Evolutionary conservation across 2,797 vertebrate genomes (phyloP), one percentile per base, ranked within the genome.

Genomic region (Micromesistius poutassou): DNA sequence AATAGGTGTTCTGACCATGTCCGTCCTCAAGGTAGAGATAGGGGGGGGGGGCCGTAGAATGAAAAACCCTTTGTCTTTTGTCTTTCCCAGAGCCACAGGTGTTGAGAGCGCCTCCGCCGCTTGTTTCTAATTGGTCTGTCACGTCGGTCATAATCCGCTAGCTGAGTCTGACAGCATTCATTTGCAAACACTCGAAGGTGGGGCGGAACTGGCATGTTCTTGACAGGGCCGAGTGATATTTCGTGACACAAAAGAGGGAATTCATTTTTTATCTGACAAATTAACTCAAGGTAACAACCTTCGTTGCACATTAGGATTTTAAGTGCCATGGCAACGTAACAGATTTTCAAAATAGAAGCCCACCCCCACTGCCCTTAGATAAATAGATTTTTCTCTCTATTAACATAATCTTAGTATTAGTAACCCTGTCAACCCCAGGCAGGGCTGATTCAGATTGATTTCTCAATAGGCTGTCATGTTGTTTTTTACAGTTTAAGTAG

Each of bases 121-220:
- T 1, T 19, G 78, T 28, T 77, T 28, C 76, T 86, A 88, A 88
- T 89, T 87, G 81, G 85, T 79, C 74, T 50, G 78, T 84, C 83
- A 87, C 77, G 73, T 74, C 42, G 38, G 81, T 79, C 80, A 81
- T 76, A 71, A 75, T 81, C 81, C 78, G 82, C 80, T 82, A 74
- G 86, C 55, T 77, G 73, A 78, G 31, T 76, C 1, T 74, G 79
- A 83, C 4, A 33, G 30, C 0, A 10, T 68, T 77, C 68, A 78
- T 80, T 74, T 55, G 31, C 2, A 46, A 36, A 74, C 50, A 31
- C 79, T 71, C n/a, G 75, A 74, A 72, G 10, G 14, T 76, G 8
- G 72, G 8, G 33, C 10, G n/a, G 35, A 71, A 9, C 68, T 55
- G 28, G 2, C 12, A 55, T 77, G 33, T 68, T 84, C 79, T 74